Conservation (phyloP, 2,888 invertebrate species). For the Drosophila birchii region DNA sequence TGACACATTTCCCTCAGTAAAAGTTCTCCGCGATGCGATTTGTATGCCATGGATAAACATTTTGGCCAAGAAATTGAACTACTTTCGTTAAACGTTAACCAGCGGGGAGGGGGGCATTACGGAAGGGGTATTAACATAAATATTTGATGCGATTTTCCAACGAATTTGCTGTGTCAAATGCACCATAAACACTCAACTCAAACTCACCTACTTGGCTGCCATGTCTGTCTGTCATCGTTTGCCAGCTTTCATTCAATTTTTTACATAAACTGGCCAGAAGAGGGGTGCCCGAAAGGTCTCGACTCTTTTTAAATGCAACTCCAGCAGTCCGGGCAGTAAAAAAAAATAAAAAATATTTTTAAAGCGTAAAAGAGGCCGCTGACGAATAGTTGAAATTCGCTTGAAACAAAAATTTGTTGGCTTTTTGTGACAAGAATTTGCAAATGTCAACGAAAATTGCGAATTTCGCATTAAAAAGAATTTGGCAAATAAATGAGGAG, state of each 20-base stretch:
- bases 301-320: slow-evolving; percentile 73
- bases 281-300: neutral
- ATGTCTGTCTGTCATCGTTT: slow-evolving; percentile 32
- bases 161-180: slow-evolving; percentile 60
- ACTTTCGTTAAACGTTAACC: slow-evolving; percentile 60
- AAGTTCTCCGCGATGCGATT: slow-evolving; percentile 56
- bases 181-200: slow-evolving; percentile 59
- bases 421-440: slow-evolving; percentile 82
- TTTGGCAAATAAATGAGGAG: slow-evolving; percentile 65
- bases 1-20: slow-evolving; percentile 71
- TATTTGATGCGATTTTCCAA: slow-evolving; percentile 56
- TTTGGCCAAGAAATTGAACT: slow-evolving; percentile 68
- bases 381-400: slow-evolving; percentile 70
- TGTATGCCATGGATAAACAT: slow-evolving; percentile 72
- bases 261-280: slow-evolving; percentile 27
- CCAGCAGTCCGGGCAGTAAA: slow-evolving; percentile 50
- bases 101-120: neutral
- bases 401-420: slow-evolving; percentile 42
- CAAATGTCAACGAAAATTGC: slow-evolving; percentile 79
- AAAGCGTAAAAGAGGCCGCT: slow-evolving; percentile 64
- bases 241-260: slow-evolving; percentile 68
- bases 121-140: slow-evolving; percentile 68
- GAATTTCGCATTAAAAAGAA: slow-evolving; percentile 68
- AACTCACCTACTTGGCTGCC: slow-evolving; percentile 58
- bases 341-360: slow-evolving; percentile 8